Evolutionary conservation across 2,888 invertebrate genomes (phyloP), one percentile per base, ranked within the genome.

Genomic region (Drosophila neoperkinsi): DNA sequence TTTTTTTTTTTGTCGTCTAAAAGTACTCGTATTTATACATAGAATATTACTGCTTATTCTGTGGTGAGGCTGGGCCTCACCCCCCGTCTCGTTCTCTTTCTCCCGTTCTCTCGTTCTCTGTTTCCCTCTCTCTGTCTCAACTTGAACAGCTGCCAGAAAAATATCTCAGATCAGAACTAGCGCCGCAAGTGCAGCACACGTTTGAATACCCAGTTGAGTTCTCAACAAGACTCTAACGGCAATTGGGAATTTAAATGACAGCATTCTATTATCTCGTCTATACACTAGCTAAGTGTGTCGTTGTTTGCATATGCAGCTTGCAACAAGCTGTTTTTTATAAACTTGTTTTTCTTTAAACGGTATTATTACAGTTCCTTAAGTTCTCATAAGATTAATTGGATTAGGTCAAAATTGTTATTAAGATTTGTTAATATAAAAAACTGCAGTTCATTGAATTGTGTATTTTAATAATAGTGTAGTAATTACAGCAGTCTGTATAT

Each of bases 121-220:
- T 18, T 18, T 28, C 28, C 28, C 38, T 41, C 25, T 65, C 51
- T 71, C 57, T 59, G 43, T 64, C 66, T 61, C 72, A 73, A 79
- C 53, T 83, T 85, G 78, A 83, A 76, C 66, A 50, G 74, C 70
- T 60, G 78, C 86, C 86, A 85, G 38, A 28, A 38, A 82, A 83
- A 82, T 65, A 55, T 67, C 41, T 67, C 46, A 55, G 50, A 34
- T 49, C 16, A 52, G 50, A 58, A 58, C 57, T 60, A 66, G 62
- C 65, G 64, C 60, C 59, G 57, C 51, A 52, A 50, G 16, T 74
- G 64, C 31, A 65, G 56, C 68, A 57, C 59, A 41, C 65, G 41
- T 67, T 53, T 31, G 49, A 51, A 43, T 31, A 57, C 41, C n/a
- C 46, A 13, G 21, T 50, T 41, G 58, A 28, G 16, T 51, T 46